These are phyloP conservation scores for Iphiclides podalirius DNA, from an alignment of 2,888 invertebrate genomes.

Conservation along the genomic window DNA sequence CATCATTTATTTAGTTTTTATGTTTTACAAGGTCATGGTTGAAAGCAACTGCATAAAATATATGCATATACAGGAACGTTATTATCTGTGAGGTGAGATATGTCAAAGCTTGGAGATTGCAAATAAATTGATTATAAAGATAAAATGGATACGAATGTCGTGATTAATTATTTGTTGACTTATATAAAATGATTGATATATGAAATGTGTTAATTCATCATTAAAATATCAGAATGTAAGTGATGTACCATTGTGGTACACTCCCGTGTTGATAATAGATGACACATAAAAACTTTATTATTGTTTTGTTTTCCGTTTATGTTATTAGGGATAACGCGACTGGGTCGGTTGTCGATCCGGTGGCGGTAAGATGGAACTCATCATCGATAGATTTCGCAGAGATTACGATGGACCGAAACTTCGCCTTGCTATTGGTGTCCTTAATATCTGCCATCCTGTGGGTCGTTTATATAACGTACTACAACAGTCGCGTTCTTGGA, in stretches of 20 bases:
- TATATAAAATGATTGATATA: constrained; percentile 48
- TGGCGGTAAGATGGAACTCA: constrained; percentile 79
- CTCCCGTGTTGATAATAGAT: constrained; percentile 44
- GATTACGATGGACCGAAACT: constrained; percentile 87
- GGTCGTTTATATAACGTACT: constrained; percentile 96
- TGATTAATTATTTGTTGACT: constrained; percentile 33
- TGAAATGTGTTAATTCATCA: constrained; percentile 45
- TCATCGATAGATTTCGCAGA: constrained; percentile 81
- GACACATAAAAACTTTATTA: constrained; percentile 34
- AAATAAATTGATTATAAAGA: constrained; percentile 46
- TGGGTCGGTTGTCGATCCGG: constrained; percentile 50
- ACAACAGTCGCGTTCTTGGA: constrained; percentile 95
- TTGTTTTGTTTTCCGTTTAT: constrained; percentile 34
- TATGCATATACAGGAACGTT: constrained; percentile 24
- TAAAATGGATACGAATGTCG: constrained; percentile 44
- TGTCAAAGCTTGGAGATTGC: constrained; percentile 42
- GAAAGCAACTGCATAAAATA: too few species aligned
- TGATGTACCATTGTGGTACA: constrained; percentile 44
- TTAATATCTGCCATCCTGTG: constrained; percentile 91
- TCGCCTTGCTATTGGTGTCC: constrained; percentile 88
- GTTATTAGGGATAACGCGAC: constrained; percentile 61
- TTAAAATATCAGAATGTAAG: constrained; percentile 55
- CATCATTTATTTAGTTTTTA: too few species aligned
- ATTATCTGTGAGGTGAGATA: constrained; percentile 34
- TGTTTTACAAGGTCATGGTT: too few species aligned